These are phyloP conservation scores for Formica aserva DNA, from an alignment of 2,888 invertebrate genomes.

Conservation along the genomic window DNA sequence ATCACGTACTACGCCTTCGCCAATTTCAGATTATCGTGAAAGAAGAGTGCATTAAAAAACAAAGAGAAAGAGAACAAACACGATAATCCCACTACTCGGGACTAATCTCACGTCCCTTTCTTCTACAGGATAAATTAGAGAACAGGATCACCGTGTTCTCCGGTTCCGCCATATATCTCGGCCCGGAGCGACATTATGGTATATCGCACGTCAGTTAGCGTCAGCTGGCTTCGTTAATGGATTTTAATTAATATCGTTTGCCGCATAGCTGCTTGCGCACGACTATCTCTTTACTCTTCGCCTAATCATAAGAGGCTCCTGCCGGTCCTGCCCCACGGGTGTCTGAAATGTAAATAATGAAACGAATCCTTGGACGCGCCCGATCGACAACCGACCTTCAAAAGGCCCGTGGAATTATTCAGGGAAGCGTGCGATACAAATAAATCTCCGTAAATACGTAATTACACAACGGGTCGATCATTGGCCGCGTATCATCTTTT, in stretches of 20 bases:
- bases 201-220: conserved; percentile 40
- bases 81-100: conserved; percentile 14
- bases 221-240: conserved; percentile 60
- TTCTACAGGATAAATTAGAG: conserved; percentile 41
- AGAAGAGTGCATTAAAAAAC: not conserved
- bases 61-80: not conserved
- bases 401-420: conserved; percentile 57
- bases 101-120: conserved; percentile 37
- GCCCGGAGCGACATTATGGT: conserved; percentile 22
- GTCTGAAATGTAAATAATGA: conserved; percentile 59
- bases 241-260: conserved; percentile 70
- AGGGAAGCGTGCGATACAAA: conserved; percentile 23
- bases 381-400: not conserved
- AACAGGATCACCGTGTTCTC: conserved; percentile 46
- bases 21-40: conserved; percentile 6
- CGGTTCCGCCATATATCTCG: conserved; percentile 49
- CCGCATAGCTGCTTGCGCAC: conserved; percentile 19
- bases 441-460: conserved; percentile 52
- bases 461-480: conserved; percentile 8
- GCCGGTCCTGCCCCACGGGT: not conserved
- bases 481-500: conserved; percentile 6
- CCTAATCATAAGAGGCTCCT: conserved; percentile 54
- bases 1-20: conserved; percentile 11
- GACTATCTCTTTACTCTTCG: not conserved
- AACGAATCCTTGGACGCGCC: conserved; percentile 35